Evolutionary conservation across 2,113 vertebrate species (phyloP), one percentile per base, ranked within the genome.

Genomic region (Dissostichus mawsoni): DNA sequence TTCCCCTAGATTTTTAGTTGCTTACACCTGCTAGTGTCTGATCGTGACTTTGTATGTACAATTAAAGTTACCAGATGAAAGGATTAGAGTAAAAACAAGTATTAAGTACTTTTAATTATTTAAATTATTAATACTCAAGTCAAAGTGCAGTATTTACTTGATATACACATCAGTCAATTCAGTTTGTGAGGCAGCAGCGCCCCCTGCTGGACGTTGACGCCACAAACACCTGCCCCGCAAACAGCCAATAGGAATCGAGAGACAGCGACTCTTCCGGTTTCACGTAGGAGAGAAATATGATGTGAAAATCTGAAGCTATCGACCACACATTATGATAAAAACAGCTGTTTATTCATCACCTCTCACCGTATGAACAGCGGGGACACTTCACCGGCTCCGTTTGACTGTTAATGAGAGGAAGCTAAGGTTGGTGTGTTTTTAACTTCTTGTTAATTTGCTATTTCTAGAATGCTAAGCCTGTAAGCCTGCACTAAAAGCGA

Each of bases 261-360:
- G 25, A 11, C 17, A 1, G 14, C 9, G 45, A 17, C 85, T 91
- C 91, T 95, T 96, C 94, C 95, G 82, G 92, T 77, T 88, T 93
- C 23, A 68, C 67, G 58, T n/a, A 14, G 51, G 18, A 41, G 16
- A 33, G 51, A 18, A 18, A 23, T 18, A 17, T n/a, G 69, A 73
- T 68, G 80, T 61, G 58, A 87, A 70, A 58, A 13, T 69, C 70
- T 56, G 53, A 52, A 51, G n/a, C 3, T 11, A 18, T 17, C 59
- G 33, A 47, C 36, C 7, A 8, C 17, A 23, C 74, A 18, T 36
- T 17, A 29, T 69, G 51, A 41, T 33, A 36, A 36, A 11, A 16
- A 18, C 17, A 2, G 53, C 61, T 78, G 56, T 25, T 23, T 67
- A 33, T 44, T 82, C 66, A 69, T 77, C 2, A 17, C 25, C n/a